Percentiles rank a stretch among this genome's conserved stretches.
phyloP scores from a whole-genome alignment of 2,797 vertebrate species.

The Molossus molossus region DNA sequence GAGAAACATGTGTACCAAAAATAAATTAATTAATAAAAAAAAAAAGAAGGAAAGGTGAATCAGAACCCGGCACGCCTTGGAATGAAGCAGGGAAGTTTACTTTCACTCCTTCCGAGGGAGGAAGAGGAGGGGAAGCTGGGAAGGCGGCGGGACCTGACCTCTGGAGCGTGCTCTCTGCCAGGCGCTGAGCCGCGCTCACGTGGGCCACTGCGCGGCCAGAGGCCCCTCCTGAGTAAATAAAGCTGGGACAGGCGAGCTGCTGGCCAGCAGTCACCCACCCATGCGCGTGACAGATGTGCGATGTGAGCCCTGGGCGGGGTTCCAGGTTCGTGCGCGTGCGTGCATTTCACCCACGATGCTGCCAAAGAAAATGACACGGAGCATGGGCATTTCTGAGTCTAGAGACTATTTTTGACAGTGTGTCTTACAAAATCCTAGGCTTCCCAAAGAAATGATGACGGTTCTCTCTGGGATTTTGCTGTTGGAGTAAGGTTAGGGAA shows the following conservation, averaged over 20 bases:
- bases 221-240: not conserved
- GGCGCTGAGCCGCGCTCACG: not conserved
- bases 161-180: not conserved
- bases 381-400: not conserved
- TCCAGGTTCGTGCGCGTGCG: not conserved
- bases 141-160: not conserved
- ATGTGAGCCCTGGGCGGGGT: accelerated
- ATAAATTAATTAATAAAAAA: no score
- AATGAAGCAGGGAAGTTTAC: not conserved
- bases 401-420: not conserved
- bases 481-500: not conserved
- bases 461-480: not conserved
- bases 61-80: not conserved
- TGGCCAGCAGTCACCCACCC: not conserved
- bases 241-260: not conserved
- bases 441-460: not conserved
- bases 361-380: not conserved
- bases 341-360: not conserved
- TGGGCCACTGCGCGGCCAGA: not conserved
- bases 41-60: not conserved
- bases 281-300: not conserved
- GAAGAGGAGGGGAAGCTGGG: no score
- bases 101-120: not conserved
- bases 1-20: no score
- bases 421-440: slow-evolving; percentile 7